Percentiles rank a stretch among this genome's conserved stretches.
Conservation (phyloP, 1,140 invertebrate genomes). For the Galendromus occidentalis region DNA sequence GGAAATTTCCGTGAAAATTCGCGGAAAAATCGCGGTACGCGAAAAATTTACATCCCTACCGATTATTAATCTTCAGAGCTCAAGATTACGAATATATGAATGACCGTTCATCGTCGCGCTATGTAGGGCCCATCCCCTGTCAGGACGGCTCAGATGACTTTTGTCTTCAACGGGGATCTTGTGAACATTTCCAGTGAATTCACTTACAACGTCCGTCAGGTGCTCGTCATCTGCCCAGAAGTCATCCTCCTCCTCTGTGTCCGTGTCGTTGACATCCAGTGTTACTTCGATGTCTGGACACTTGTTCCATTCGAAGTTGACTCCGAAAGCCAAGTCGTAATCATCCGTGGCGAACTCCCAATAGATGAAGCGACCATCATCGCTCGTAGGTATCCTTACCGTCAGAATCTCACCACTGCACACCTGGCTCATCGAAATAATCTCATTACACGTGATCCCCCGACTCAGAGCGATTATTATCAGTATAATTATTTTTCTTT, state of each 20-base stretch:
- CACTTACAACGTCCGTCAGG: constrained; percentile 11
- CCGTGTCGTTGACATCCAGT: constrained; percentile 30
- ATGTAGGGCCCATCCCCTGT: too few relatives aligned
- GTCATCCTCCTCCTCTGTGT: constrained; percentile 30
- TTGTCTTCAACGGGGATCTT: background rate
- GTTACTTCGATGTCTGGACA: constrained; percentile 23
- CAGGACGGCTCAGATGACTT: too few relatives aligned
- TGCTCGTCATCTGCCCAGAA: constrained; percentile 20
- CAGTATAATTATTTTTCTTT: too few relatives aligned
- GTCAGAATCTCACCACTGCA: constrained; percentile 37
- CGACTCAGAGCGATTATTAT: too few relatives aligned
- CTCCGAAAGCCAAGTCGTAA: constrained; percentile 38
- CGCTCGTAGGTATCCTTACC: constrained; percentile 35
- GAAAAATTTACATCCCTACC: too few relatives aligned
- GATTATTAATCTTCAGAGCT: too few relatives aligned
- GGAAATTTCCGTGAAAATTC: too few relatives aligned
- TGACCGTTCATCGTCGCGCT: too few relatives aligned
- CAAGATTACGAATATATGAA: too few relatives aligned
- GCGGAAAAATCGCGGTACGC: too few relatives aligned
- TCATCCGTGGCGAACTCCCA: constrained; percentile 39
- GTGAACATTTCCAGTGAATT: background rate
- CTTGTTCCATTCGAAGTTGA: constrained; percentile 37
- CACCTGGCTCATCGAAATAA: constrained; percentile 35
- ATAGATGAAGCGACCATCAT: constrained; percentile 35
- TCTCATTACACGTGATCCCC: too few relatives aligned